Base-by-base conservation (phyloP, 2,888 invertebrate species). In the Xanthia togata region DNA sequence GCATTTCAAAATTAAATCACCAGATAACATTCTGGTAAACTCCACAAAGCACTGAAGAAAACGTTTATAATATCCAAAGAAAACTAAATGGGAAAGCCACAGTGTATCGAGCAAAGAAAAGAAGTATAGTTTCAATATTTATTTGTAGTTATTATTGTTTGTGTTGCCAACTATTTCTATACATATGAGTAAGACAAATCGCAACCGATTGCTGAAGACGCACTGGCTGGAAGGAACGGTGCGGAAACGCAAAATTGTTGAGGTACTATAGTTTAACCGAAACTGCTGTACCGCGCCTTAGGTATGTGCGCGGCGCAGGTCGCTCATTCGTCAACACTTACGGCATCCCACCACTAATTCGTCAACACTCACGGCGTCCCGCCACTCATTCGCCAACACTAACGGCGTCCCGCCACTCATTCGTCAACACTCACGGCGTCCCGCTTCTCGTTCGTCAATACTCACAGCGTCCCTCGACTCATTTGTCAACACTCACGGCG, bases 151-250 rank as follows among this genome's bases (percentile, higher is more conserved):
- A 89, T 90, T 88, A 86, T 80, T 87, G 86, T 86, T 87, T 89
- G 79, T 82, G 53, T 80, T 82, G 78, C 75, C 77, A 82, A 78
- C 83, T 78, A 83, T 89, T 82, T 85, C 73, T 84, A 78, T 69
- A 73, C 79, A 71, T 81, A 83, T 82, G 86, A 89, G 82, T 81
- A 87, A 91, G 89, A 91, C 86, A 83, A 89, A 91, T 89, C 82
- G 82, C 77, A 76, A 76, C 60, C 73, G 73, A 81, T 62, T 38
- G 38, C 4, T 60, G 8, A 0, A 23, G 8, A 81, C 89, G 83
- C 91, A 92, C 91, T 90, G n/a, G 69, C n/a, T n/a, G 17, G 1
- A 17, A 47, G 47, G 76, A 79, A 81, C 73, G 87, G 65, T 2
- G 41, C 75, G 50, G 26, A 50, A 80, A n/a, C 47, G 20, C 12